Base-by-base conservation (phyloP, 2,888 invertebrate genomes). In the Diarsia mendica region DNA sequence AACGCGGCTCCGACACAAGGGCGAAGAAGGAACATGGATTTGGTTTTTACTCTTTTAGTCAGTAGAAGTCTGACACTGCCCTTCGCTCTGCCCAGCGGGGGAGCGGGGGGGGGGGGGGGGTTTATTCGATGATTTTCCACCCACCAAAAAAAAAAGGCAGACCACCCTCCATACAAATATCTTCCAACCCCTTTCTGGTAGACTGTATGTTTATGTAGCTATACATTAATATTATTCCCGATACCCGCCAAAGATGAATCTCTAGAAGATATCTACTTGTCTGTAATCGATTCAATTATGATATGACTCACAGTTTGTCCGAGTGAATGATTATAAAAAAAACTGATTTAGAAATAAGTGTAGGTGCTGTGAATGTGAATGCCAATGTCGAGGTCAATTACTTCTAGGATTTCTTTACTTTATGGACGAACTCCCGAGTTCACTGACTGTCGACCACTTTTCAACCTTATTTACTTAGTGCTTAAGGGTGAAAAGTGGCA, bases 311-410 rank as follows among this genome's bases (percentile, higher is more conserved):
- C 53, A 46, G 55, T 28, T 28, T 28, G 28, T 28, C 23, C 20
- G 67, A 58, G n/a, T 18, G 46, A 78, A 73, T 64, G 67, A 60
- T 73, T 70, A 68, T 64, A 69, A 80, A 83, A 83, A 72, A 51
- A 55, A 80, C 61, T 61, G 28, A 68, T 80, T 83, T 75, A 39
- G 44, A 77, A 75, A 72, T 69, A 33, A 68, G 63, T 75, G 69
- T 79, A 67, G 73, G 72, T 81, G 81, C 33, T 23, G 66, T 83
- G 65, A 71, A 60, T 70, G 58, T 80, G 69, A 85, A 77, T 80
- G 82, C 74, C 86, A 86, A 84, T 85, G 84, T 80, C 80, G 78
- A 84, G 82, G 82, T 44, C 71, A 82, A 79, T 76, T 79, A 46
- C 33, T 75, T 72, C 28, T 60, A 72, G n/a, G 65, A 66, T 44